phyloP scores from a whole-genome alignment of 2,797 vertebrate genomes.

The Chelidonichthys spinosus region DNA sequence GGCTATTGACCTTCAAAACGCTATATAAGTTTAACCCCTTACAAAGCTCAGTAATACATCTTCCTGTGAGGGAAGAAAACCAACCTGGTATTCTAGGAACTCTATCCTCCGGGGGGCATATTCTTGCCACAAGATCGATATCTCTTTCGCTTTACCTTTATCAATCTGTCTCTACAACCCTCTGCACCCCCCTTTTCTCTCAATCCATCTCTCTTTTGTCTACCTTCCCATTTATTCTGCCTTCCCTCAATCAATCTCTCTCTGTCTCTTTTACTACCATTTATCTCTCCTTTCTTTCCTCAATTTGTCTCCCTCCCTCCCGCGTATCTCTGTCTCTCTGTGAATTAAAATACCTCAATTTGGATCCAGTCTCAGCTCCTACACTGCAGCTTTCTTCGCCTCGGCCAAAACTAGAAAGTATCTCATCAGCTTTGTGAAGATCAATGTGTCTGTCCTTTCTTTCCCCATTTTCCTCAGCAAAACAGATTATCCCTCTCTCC shows the following conservation, averaged over 20 bases:
- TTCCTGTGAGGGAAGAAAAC: constrained; percentile 39
- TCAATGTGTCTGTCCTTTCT: constrained; percentile 59
- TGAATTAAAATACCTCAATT: constrained; percentile 65
- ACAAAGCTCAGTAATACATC: constrained; percentile 10
- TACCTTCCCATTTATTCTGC: constrained; percentile 54
- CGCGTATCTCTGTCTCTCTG: constrained; percentile 38
- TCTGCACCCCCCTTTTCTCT: constrained; percentile 48
- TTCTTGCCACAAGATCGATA: constrained; percentile 57
- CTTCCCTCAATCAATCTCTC: constrained; percentile 15
- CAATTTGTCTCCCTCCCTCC: constrained; percentile 31
- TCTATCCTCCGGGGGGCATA: constrained; percentile 54
- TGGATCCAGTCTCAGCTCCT: constrained; percentile 43
- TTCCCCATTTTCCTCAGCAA: constrained; percentile 55
- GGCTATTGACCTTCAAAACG: constrained; percentile 21
- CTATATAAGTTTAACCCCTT: background rate
- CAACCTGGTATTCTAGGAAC: constrained; percentile 31
- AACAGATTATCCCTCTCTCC: constrained; percentile 66
- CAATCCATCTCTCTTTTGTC: constrained; percentile 52
- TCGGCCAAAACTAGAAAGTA: constrained; percentile 57
- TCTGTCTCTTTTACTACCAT: constrained; percentile 23
- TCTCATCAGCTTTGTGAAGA: constrained; percentile 69
- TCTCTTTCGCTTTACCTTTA: constrained; percentile 58
- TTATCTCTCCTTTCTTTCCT: constrained; percentile 45
- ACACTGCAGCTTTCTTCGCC: constrained; percentile 20
- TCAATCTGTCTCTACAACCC: constrained; percentile 45